Evolutionary conservation across 2,113 vertebrate genomes (phyloP).

Genomic region (Chaetodon trifascialis): DNA sequence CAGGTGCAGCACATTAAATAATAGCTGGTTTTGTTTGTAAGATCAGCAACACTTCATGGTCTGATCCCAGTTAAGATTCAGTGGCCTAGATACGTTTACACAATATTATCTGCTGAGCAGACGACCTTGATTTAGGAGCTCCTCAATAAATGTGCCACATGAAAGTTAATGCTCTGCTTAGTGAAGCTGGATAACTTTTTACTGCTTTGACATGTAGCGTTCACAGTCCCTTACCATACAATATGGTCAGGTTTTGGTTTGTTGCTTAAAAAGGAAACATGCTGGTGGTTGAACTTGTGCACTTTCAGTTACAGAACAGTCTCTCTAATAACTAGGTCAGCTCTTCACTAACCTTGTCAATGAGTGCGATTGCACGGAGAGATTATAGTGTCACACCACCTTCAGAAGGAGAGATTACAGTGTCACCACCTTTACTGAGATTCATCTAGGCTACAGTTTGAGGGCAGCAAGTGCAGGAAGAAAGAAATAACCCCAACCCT

Average conservation of each 20-base stretch:
- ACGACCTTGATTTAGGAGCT: conserved; percentile 58
- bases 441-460: neutral
- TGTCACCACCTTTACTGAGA: neutral
- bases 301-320: conserved; percentile 3
- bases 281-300: neutral
- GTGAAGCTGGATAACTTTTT: conserved; percentile 5
- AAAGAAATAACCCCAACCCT: neutral
- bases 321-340: conserved; percentile 19
- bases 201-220: neutral
- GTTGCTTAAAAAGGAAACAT: neutral
- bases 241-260: neutral
- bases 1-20: neutral
- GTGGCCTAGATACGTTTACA: conserved; percentile 60
- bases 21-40: conserved; percentile 13
- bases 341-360: conserved; percentile 4
- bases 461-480: neutral
- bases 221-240: neutral
- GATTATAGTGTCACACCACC: conserved; percentile 26
- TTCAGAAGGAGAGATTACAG: conserved; percentile 11
- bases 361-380: neutral
- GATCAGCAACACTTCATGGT: conserved; percentile 2
- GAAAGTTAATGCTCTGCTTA: neutral
- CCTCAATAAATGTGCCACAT: conserved; percentile 54
- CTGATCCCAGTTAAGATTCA: conserved; percentile 19
- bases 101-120: conserved; percentile 36